Evolutionary conservation across 92 coral and sea anemone species (phyloP).

Genomic region (Ricordea florida): DNA sequence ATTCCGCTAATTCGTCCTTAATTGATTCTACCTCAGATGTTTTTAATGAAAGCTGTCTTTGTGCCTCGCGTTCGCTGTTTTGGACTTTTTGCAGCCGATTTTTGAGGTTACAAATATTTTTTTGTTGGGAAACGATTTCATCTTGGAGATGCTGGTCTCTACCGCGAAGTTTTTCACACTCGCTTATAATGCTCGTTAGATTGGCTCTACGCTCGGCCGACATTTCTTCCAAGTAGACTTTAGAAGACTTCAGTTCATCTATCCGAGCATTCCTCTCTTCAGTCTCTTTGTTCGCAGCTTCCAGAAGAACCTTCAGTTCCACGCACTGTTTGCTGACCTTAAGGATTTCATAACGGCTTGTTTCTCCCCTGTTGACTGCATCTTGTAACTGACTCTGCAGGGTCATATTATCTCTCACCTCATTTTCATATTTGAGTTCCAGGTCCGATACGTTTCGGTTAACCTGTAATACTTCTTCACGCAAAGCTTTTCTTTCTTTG

Average conservation of each 20-base stretch:
- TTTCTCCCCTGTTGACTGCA: conserved; percentile 58
- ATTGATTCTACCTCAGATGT: conserved; percentile 49
- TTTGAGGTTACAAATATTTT: conserved; percentile 55
- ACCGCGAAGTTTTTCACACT: conserved; percentile 80
- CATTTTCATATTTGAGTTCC: conserved; percentile 87
- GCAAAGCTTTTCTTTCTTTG: conserved; percentile 69
- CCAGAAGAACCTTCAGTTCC: conserved; percentile 70
- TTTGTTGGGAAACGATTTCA: conserved; percentile 75
- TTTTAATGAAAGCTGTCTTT: conserved; percentile 62
- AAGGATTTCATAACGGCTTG: conserved; percentile 80
- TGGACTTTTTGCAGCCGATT: conserved; percentile 69
- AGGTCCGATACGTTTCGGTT: conserved; percentile 77
- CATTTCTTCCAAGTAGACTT: conserved; percentile 78
- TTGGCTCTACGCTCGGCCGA: conserved; percentile 60
- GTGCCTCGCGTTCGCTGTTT: conserved; percentile 63
- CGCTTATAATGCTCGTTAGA: conserved; percentile 70
- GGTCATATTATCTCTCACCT: conserved; percentile 74
- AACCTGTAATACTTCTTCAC: conserved; percentile 70
- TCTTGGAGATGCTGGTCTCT: conserved; percentile 82
- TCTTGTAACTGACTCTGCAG: conserved; percentile 83
- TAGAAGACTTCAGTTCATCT: conserved; percentile 74
- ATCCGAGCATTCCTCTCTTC: conserved; percentile 69
- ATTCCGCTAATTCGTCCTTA: conserved; percentile 66
- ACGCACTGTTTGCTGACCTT: conserved; percentile 87
- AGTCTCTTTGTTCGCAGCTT: conserved; percentile 68